A percentile compares a stretch with the other conserved stretches of the same genome.
phyloP scores from a whole-genome alignment of 2,113 vertebrate genomes.

The Nothoprocta pentlandii region DNA sequence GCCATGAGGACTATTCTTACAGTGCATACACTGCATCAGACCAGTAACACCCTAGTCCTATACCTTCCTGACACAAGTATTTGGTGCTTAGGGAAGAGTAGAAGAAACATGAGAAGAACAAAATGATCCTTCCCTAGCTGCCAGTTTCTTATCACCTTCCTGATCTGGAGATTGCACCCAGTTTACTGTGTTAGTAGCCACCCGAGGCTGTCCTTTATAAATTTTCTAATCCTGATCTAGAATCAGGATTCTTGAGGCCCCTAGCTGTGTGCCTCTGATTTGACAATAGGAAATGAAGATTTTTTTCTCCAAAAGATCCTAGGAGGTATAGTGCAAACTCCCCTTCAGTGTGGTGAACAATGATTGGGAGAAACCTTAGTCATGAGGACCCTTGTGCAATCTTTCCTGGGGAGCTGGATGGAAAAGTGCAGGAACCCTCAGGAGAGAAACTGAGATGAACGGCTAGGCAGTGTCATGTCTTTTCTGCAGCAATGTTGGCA shows the following conservation, averaged over 20 bases:
- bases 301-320: neutral
- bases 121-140: neutral
- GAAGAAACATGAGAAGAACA: accelerated
- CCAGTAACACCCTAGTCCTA: neutral
- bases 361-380: neutral
- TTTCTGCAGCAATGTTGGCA: neutral
- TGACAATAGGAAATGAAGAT: accelerated
- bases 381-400: neutral
- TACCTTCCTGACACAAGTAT: neutral
- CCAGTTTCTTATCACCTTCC: neutral
- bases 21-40: neutral
- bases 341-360: neutral
- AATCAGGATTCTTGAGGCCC: neutral
- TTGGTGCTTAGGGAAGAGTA: neutral
- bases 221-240: neutral
- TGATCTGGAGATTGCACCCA: neutral
- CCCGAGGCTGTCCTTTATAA: neutral
- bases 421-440: neutral
- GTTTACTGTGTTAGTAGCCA: neutral
- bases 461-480: neutral
- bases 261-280: neutral
- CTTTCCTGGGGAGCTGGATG: neutral
- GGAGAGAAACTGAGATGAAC: neutral
- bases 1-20: neutral
- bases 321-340: neutral